These are phyloP conservation scores for Hydractinia symbiolongicarpus DNA, from an alignment of 30 jellyfish, hydroid and myxozoan species.

Conservation along the genomic window DNA sequence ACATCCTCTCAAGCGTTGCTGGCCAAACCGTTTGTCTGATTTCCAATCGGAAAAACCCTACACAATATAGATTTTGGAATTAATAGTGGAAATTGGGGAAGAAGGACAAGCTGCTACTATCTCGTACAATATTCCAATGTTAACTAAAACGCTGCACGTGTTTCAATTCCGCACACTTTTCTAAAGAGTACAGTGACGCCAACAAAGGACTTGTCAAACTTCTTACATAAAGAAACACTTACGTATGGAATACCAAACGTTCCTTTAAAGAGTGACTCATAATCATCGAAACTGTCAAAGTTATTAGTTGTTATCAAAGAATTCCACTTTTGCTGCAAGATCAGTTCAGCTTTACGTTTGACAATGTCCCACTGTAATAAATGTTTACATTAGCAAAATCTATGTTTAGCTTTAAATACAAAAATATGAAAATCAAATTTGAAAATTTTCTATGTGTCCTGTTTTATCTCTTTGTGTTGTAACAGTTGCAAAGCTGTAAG, in stretches of 20 bases:
- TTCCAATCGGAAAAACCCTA: conserved; percentile 77
- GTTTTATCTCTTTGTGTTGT: no score
- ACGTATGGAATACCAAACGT: conserved; percentile 74
- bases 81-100: no score
- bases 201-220: no score
- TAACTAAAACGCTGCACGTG: no score
- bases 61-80: neutral
- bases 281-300: conserved; percentile 65
- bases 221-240: conserved; percentile 7
- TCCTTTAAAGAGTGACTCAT: conserved; percentile 64
- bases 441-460: no score
- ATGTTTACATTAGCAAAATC: neutral
- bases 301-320: conserved; percentile 51
- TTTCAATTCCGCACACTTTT: no score
- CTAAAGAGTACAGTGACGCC: no score
- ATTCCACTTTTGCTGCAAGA: conserved; percentile 54
- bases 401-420: no score
- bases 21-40: conserved; percentile 76
- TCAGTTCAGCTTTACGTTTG: conserved; percentile 45
- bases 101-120: no score
- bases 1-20: conserved; percentile 71
- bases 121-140: no score
- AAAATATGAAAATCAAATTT: no score
- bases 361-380: conserved; percentile 76
- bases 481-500: no score